Percentiles rank a stretch among this genome's conserved stretches.
These are phyloP conservation scores for Triops cancriformis DNA, from an alignment of 1,140 invertebrate species.

Conservation along the genomic window DNA sequence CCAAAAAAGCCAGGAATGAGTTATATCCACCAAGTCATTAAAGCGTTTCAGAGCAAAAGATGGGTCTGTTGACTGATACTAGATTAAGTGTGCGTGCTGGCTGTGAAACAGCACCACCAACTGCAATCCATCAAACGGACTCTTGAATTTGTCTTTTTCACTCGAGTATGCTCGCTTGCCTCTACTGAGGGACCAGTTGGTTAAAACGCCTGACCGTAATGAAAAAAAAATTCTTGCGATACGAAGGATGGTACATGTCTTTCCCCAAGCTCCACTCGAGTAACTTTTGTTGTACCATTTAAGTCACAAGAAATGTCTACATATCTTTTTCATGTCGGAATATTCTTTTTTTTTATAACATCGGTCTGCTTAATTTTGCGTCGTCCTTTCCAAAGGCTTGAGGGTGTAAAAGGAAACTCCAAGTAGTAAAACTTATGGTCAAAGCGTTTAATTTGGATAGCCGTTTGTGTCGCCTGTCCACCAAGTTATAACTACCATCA, in stretches of 20 bases:
- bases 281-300: background rate
- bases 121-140: background rate
- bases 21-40: background rate
- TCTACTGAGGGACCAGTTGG: background rate
- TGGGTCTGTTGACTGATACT: conserved; percentile 8
- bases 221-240: background rate
- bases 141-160: background rate
- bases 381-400: background rate
- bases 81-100: conserved; percentile 12
- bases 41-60: background rate
- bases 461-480: background rate
- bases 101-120: background rate
- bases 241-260: background rate
- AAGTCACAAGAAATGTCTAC: background rate
- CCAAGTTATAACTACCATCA: background rate
- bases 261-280: background rate
- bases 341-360: background rate
- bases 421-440: background rate
- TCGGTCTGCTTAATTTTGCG: background rate
- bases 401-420: background rate
- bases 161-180: background rate
- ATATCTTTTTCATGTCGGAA: background rate
- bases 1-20: background rate
- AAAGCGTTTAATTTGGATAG: background rate
- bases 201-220: background rate